Conservation (phyloP, 1,140 invertebrate species). For the Hesperophylax magnus region DNA sequence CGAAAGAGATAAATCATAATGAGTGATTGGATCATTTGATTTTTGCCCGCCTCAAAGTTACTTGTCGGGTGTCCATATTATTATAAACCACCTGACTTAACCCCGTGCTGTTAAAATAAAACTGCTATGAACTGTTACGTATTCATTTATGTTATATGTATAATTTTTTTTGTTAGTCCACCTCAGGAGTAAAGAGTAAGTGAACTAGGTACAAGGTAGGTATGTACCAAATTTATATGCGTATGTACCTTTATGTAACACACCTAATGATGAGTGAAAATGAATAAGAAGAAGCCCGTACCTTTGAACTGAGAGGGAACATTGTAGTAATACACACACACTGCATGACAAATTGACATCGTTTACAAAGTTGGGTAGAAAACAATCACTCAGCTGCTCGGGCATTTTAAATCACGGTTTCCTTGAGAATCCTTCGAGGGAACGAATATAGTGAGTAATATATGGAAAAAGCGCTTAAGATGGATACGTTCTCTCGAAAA, state of each 20-base stretch:
- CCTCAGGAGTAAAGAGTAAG: too few species aligned
- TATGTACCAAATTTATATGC: too few species aligned
- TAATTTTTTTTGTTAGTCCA: not conserved
- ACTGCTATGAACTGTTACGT: too few species aligned
- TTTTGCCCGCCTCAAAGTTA: too few species aligned
- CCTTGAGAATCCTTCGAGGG: not conserved
- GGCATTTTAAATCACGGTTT: not conserved
- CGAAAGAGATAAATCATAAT: too few species aligned
- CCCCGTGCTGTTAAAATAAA: too few species aligned
- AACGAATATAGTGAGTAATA: constrained; percentile 13
- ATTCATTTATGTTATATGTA: not conserved
- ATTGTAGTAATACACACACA: not conserved
- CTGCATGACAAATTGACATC: constrained; percentile 3
- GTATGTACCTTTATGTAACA: too few species aligned
- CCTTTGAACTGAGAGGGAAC: not conserved
- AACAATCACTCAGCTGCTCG: not conserved
- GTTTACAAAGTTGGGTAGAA: not conserved
- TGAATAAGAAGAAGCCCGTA: not conserved
- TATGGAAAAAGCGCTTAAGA: constrained; percentile 14
- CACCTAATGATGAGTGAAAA: too few species aligned
- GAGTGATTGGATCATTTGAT: too few species aligned
- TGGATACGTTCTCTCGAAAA: not conserved
- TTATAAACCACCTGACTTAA: too few species aligned
- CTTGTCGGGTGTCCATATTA: too few species aligned
- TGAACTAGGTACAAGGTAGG: too few species aligned